Evolutionary conservation across 2,113 vertebrate genomes (phyloP), one percentile per base, ranked within the genome.

Genomic region (Salminus brasiliensis): DNA sequence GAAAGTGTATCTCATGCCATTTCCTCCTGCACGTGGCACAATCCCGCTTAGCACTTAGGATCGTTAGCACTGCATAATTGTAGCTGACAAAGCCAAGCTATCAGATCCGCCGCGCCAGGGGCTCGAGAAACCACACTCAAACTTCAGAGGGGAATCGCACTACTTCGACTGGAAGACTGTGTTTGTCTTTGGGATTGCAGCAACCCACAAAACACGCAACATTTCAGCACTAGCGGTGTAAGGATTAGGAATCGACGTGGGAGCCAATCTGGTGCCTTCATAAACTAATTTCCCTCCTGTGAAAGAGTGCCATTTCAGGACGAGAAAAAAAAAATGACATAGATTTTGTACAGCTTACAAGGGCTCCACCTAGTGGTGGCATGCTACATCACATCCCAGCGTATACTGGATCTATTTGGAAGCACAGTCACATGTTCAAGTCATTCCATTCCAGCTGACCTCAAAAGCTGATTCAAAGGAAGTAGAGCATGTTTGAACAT

Each of bases 21-120:
- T 73, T 81, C 71, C 57, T 70, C 79, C 68, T n/a, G 32, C 49
- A 77, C 72, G 68, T 36, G 39, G 71, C 59, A 34, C 41, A 63
- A n/a, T 49, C 72, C 69, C 63, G 74, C 82, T 74, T 63, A 25
- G 72, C 74, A 77, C 21, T 74, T 52, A 71, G 75, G 55, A 81
- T 79, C 72, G 71, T 84, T 81, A 84, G 65, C 79, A 45, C 79
- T 47, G 79, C 72, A 81, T 84, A 84, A 84, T 84, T 84, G 79
- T 47, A 81, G 49, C 74, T 72, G 83, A 84, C 79, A 74, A 81
- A 81, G 75, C 76, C 21, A 25, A 78, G 65, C 68, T 73, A 74
- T 71, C 59, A 75, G 74, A 75, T 57, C 65, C 47, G 30, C 70
- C 57, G 70, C 79, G 27, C 70, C 60, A 53, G 72, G 79, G 57